phyloP scores from a whole-genome alignment of 2,888 invertebrate genomes.

The Tenodera sinensis region DNA sequence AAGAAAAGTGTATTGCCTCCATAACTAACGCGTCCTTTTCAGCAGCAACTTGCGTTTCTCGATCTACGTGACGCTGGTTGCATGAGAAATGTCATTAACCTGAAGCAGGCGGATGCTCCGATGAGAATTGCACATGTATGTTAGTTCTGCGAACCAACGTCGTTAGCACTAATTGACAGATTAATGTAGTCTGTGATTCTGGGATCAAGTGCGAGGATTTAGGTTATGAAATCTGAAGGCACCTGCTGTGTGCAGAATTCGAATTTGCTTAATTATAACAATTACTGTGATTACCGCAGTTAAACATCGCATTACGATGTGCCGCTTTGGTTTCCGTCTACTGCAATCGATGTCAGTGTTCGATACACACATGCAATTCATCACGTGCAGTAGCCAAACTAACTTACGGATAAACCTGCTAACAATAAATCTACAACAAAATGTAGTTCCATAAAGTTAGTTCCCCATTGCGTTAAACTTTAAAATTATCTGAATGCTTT shows the following conservation, averaged over 20 bases:
- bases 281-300: background rate
- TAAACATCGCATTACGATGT: background rate
- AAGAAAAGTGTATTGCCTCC: no score
- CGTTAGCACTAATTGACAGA: background rate
- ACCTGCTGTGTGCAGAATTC: background rate
- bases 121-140: background rate
- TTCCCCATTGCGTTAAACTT: no score
- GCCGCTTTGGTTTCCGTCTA: background rate
- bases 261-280: background rate
- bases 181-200: background rate
- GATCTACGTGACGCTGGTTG: background rate
- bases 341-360: background rate
- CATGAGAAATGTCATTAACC: background rate
- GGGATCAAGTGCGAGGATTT: background rate
- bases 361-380: background rate
- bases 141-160: background rate
- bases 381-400: background rate
- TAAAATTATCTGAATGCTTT: no score
- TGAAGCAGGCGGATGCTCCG: background rate
- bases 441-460: no score
- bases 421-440: no score
- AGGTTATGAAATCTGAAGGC: background rate
- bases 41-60: background rate
- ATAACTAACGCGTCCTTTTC: no score
- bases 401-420: background rate